A percentile compares a stretch with the other conserved stretches of the same genome.
These are phyloP conservation scores for Danio jaintianensis DNA, from an alignment of 2,797 vertebrate genomes.

Conservation along the genomic window DNA sequence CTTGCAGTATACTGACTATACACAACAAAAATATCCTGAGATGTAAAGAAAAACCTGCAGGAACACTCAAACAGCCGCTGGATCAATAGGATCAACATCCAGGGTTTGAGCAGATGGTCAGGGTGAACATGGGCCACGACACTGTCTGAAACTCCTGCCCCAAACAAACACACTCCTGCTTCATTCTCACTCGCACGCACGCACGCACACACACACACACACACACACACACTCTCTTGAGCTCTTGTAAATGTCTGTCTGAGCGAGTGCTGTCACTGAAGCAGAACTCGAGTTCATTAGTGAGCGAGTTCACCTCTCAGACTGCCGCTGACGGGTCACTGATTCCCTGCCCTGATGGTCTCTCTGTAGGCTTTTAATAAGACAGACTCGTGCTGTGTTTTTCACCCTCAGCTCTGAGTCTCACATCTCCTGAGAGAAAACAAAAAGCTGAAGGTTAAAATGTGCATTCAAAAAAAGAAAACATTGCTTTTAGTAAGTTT, in stretches of 20 bases:
- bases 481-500: no score
- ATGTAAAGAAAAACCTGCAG: not conserved
- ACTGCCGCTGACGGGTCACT: constrained; percentile 34
- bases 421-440: not conserved
- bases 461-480: no score
- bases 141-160: constrained; percentile 35
- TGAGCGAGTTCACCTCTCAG: constrained; percentile 23
- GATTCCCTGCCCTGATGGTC: not conserved
- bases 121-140: constrained; percentile 40
- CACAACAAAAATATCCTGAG: not conserved
- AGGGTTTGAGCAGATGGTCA: constrained; percentile 42
- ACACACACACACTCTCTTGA: no score
- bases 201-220: no score
- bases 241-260: no score
- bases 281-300: not conserved
- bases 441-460: not conserved
- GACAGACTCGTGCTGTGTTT: constrained; percentile 17
- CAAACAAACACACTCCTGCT: constrained; percentile 6
- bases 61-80: not conserved
- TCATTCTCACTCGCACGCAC: no score
- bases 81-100: not conserved
- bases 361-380: constrained; percentile 48
- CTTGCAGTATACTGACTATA: no score
- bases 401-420: constrained; percentile 18
- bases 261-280: constrained; percentile 30